Percentiles rank a stretch among this genome's conserved stretches.
These are phyloP conservation scores for Caenorhabditis sinica DNA, from an alignment of 2,888 invertebrate genomes.

Conservation along the genomic window DNA sequence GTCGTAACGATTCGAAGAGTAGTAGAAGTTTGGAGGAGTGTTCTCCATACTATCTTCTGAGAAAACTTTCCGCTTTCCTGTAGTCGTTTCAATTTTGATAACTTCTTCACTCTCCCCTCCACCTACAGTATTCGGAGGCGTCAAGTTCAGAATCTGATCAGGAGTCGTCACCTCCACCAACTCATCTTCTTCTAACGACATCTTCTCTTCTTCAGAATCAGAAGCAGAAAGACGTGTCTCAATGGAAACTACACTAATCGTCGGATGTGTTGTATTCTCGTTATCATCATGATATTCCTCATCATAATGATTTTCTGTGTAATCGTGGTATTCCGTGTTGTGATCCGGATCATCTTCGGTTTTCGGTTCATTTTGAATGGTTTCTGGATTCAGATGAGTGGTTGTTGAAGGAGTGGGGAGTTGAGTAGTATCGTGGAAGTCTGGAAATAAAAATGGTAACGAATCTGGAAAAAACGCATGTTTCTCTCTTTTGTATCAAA, in stretches of 20 bases:
- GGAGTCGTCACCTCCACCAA: slow-evolving; percentile 52
- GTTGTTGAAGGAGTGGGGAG: slow-evolving; percentile 6
- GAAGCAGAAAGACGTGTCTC: slow-evolving; percentile 33
- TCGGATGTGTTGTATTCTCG: slow-evolving; percentile 53
- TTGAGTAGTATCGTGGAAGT: slow-evolving; percentile 2
- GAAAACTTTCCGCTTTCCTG: slow-evolving; percentile 57
- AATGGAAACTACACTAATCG: slow-evolving; percentile 62
- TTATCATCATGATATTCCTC: slow-evolving; percentile 46
- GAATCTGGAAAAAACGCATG: too few relatives aligned
- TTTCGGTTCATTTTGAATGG: neutral
- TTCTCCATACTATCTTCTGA: slow-evolving; percentile 73
- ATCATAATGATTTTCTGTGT: slow-evolving; percentile 49
- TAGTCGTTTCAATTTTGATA: slow-evolving; percentile 50
- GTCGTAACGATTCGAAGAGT: slow-evolving; percentile 66
- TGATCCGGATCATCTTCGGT: slow-evolving; percentile 16
- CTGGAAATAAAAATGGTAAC: neutral
- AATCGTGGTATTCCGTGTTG: slow-evolving; percentile 32
- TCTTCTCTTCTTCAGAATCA: slow-evolving; percentile 6
- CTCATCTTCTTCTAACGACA: slow-evolving; percentile 7
- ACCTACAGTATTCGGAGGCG: slow-evolving; percentile 26
- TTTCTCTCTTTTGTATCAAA: too few relatives aligned
- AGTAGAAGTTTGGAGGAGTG: slow-evolving; percentile 71
- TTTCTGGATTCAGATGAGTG: neutral
- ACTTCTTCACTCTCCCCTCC: neutral
- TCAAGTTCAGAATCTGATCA: slow-evolving; percentile 35